phyloP scores from a whole-genome alignment of 1,140 invertebrate species.

The Agrypnia vestita region DNA sequence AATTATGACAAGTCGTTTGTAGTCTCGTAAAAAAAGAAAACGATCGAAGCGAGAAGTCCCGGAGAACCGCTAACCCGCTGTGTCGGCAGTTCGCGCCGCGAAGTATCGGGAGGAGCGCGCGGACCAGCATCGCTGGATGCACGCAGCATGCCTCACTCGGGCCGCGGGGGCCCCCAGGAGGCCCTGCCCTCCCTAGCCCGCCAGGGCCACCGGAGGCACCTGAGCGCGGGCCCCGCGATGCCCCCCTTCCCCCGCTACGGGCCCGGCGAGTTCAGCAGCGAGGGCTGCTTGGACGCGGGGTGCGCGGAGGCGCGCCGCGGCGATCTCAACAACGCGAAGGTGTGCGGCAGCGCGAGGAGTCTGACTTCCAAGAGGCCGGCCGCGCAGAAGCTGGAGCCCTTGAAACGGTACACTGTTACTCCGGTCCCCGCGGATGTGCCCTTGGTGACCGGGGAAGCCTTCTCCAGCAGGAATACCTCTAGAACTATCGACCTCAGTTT shows the following conservation, averaged over 20 bases:
- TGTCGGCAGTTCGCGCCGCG: too few relatives aligned
- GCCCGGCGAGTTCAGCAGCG: constrained; percentile 10
- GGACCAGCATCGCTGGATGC: background rate
- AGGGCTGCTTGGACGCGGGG: constrained; percentile 17
- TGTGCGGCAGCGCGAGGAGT: constrained; percentile 30
- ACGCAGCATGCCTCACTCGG: background rate
- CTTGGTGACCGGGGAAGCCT: constrained; percentile 4
- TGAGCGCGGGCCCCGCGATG: constrained; percentile 26
- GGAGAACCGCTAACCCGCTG: too few relatives aligned
- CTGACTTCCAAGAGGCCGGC: constrained; percentile 34
- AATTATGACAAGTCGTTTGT: too few relatives aligned
- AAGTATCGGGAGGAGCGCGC: background rate
- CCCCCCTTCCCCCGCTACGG: background rate
- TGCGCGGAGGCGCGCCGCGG: background rate
- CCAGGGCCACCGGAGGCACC: constrained; percentile 36
- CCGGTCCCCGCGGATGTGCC: background rate
- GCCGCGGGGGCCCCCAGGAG: background rate
- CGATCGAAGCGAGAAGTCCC: too few relatives aligned
- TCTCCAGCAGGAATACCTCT: constrained; percentile 17
- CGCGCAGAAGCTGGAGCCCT: constrained; percentile 46
- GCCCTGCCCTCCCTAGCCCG: background rate
- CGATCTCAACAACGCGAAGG: constrained; percentile 5
- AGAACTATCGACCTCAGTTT: constrained; percentile 48
- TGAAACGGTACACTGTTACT: background rate
- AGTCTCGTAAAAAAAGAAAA: too few relatives aligned